Base-by-base conservation (phyloP, 2,797 vertebrate species). In the Prunella strophiata region DNA sequence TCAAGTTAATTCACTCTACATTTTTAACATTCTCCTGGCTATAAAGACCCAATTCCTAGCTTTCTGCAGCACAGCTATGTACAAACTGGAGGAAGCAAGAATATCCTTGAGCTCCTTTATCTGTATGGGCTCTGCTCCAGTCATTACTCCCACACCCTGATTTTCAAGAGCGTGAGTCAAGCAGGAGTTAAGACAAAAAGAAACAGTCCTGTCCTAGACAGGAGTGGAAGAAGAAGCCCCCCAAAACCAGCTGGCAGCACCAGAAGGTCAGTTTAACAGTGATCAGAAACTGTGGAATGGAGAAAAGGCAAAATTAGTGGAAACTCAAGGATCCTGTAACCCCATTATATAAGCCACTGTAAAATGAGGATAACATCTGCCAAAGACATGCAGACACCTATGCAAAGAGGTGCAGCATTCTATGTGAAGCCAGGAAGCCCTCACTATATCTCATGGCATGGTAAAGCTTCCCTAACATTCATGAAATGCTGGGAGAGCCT, bases 351-450 rank as follows among this genome's bases (percentile, higher is more conserved):
- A 85, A 95, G 21, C 38, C 66, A 43, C 48, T 58, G 30, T 68
- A 87, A 78, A 96, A 95, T 55, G 57, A 84, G 61, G 50, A 51
- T 71, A 85, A 75, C 70, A 77, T 91, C 63, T 84, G 84, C 50
- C 70, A 92, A 36, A 21, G 26, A 81, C 21, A 10, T 76, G 43
- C 42, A 94, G 73, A 74, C 63, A 65, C 65, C 6, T 8, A 27
- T 55, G 30, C 34, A 63, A 63, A 62, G 74, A 62, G 15, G 18
- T 50, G n/a, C 74, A 96, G 52, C 40, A 66, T 62, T 50, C 68
- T 70, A 2, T 13, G 40, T 76, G 73, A 88, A 96, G 52, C 29
- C 72, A 70, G 63, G 22, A 68, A 93, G n/a, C 32, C 50, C 34
- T 73, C 42, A 17, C 81, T 94, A 27, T 67, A 51, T 78, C 65